Evolutionary conservation across 1,140 invertebrate genomes (phyloP).

Genomic region (Chrysoperla carnea): DNA sequence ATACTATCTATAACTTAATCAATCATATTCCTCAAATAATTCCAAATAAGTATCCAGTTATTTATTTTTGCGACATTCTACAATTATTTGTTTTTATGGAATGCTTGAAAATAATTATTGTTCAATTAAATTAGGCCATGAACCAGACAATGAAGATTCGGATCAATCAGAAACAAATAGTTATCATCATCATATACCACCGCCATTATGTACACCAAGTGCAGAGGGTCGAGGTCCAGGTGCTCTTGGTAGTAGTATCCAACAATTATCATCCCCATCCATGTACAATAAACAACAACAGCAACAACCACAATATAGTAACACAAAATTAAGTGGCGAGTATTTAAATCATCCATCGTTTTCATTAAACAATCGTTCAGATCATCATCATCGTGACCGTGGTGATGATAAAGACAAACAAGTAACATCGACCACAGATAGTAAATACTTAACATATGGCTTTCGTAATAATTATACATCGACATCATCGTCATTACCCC

Average conservation of each 20-base stretch:
- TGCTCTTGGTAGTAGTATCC: too few relatives aligned
- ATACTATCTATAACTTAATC: too few relatives aligned
- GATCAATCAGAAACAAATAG: slow-evolving; percentile 45
- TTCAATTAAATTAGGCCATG: slow-evolving; percentile 33
- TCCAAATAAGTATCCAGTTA: too few relatives aligned
- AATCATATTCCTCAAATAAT: too few relatives aligned
- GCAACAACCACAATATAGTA: too few relatives aligned
- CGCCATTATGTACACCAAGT: slow-evolving; percentile 5
- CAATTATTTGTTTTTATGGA: too few relatives aligned
- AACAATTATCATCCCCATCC: too few relatives aligned
- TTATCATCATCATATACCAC: slow-evolving; percentile 32
- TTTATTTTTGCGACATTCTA: too few relatives aligned
- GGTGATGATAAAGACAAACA: neutral
- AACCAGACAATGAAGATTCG: slow-evolving; percentile 49
- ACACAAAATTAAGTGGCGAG: neutral
- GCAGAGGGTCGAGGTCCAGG: too few relatives aligned
- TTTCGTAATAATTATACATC: neutral
- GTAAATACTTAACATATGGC: neutral
- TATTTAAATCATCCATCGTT: neutral
- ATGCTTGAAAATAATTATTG: slow-evolving; percentile 13
- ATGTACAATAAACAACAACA: too few relatives aligned
- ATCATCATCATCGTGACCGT: too few relatives aligned
- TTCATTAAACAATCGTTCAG: too few relatives aligned
- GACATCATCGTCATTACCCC: neutral
- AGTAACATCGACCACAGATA: neutral